Evolutionary conservation across 1,140 invertebrate genomes (phyloP).

Genomic region (Vollenhovia emeryi): DNA sequence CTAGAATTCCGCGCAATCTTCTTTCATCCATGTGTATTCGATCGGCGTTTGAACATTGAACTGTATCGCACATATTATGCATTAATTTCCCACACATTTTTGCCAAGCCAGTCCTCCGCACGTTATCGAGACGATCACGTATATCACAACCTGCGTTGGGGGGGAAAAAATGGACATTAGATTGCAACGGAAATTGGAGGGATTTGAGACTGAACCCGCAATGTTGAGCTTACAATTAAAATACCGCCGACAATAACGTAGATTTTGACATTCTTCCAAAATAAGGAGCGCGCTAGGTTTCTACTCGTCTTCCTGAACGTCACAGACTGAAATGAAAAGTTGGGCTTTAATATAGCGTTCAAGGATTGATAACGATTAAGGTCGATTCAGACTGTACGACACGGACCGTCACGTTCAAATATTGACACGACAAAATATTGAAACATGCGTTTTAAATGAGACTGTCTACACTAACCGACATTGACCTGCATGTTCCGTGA

Average conservation of each 20-base stretch:
- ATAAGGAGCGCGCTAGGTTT: slow-evolving; percentile 93
- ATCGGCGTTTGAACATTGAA: not conserved
- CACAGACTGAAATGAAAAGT: slow-evolving; percentile 90
- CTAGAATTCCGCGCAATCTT: not conserved
- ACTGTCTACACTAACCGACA: too few relatives aligned
- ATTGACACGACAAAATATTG: too few relatives aligned
- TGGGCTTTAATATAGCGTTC: not conserved
- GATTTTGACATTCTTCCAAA: slow-evolving; percentile 97
- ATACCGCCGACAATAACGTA: slow-evolving; percentile 92
- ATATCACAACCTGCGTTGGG: slow-evolving; percentile 89
- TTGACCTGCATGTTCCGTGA: too few relatives aligned
- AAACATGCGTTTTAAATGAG: too few relatives aligned
- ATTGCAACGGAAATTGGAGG: not conserved
- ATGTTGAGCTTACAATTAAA: slow-evolving; percentile 87
- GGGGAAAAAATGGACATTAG: not conserved
- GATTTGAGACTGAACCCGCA: not conserved
- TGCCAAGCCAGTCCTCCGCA: slow-evolving; percentile 94
- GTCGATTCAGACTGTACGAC: too few relatives aligned
- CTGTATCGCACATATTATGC: not conserved
- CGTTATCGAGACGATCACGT: slow-evolving; percentile 93
- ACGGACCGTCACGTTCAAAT: too few relatives aligned
- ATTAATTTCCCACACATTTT: slow-evolving; percentile 87
- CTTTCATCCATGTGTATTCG: not conserved
- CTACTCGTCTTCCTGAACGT: slow-evolving; percentile 94
- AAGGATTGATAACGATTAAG: slow-evolving; percentile 23